These are phyloP conservation scores for Gymnorhina tibicen DNA, from an alignment of 2,113 vertebrate genomes.

Conservation along the genomic window DNA sequence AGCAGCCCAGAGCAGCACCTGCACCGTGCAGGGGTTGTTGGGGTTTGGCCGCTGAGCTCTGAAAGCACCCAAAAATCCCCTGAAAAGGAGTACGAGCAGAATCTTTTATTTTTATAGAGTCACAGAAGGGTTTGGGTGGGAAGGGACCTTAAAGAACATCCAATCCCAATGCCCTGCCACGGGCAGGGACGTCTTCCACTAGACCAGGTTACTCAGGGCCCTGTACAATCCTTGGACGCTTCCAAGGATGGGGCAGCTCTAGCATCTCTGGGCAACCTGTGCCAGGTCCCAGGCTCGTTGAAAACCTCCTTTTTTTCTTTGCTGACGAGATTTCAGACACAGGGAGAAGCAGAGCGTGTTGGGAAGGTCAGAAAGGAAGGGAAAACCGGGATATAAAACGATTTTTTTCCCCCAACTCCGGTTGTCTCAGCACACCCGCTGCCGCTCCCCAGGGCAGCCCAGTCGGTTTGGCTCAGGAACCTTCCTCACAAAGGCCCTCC, in stretches of 20 bases:
- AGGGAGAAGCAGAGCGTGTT: not conserved
- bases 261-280: not conserved
- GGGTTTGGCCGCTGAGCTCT: not conserved
- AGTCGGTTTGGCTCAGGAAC: not conserved
- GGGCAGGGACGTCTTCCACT: not conserved
- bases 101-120: not conserved
- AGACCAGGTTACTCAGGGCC: not conserved
- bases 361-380: not conserved
- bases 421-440: fast-evolving
- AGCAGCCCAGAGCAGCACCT: not conserved
- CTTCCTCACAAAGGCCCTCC: not conserved
- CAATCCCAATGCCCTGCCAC: not conserved
- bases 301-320: not conserved
- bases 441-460: not conserved
- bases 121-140: not conserved
- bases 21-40: fast-evolving
- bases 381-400: not conserved
- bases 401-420: not conserved
- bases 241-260: not conserved
- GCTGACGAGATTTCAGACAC: not conserved
- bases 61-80: fast-evolving
- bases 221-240: not conserved
- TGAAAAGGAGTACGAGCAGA: not conserved
- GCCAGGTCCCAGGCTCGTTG: not conserved
- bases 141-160: not conserved